phyloP scores from a whole-genome alignment of 2,113 vertebrate species.

The Myiozetetes cayanensis region DNA sequence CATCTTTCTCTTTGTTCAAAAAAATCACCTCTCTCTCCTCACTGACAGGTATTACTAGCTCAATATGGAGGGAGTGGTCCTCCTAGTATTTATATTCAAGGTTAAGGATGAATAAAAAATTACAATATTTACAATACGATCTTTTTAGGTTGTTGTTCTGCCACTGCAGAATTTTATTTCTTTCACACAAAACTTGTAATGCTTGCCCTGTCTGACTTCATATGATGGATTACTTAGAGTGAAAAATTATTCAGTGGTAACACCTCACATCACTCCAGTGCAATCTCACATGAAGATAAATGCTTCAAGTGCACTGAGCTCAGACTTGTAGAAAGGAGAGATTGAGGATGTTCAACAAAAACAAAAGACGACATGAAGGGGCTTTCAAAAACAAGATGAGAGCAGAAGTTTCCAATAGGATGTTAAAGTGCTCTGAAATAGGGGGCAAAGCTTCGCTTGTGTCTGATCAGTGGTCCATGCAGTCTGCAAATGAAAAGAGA shows the following conservation, averaged over 20 bases:
- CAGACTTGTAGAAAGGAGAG: not conserved
- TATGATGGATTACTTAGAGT: constrained; percentile 29
- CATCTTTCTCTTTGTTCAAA: not conserved
- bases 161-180: not conserved
- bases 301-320: constrained; percentile 4
- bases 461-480: not conserved
- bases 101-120: not conserved
- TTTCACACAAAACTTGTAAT: not conserved
- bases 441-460: not conserved
- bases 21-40: not conserved
- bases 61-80: not conserved
- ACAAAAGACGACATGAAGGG: not conserved
- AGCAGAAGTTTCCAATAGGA: not conserved
- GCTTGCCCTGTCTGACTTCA: not conserved
- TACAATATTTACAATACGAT: not conserved
- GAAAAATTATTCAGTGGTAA: constrained; percentile 55
- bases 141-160: not conserved
- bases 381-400: not conserved
- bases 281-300: constrained; percentile 32
- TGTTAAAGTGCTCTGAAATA: not conserved
- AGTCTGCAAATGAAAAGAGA: not conserved
- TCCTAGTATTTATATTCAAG: not conserved
- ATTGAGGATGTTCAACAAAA: not conserved
- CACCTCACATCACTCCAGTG: constrained; percentile 10
- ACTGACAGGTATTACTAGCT: not conserved